These are phyloP conservation scores for Bursaphelenchus mucronatus DNA, from an alignment of 1,140 invertebrate genomes.

Conservation along the genomic window DNA sequence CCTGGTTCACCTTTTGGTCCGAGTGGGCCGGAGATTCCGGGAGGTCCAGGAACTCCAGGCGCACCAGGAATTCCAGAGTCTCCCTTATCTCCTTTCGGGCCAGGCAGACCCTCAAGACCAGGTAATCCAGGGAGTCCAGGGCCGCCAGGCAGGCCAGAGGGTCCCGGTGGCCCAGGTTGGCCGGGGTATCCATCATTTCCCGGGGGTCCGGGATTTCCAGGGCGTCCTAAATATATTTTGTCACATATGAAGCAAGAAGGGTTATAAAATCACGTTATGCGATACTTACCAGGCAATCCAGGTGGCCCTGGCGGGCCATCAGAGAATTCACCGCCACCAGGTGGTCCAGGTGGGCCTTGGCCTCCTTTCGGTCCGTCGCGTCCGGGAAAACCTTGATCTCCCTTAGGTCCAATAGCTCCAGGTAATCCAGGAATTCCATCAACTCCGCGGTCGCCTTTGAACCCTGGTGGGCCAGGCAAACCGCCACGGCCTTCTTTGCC, in stretches of 20 bases:
- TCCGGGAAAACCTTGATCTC: constrained; percentile 54
- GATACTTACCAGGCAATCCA: constrained; percentile 46
- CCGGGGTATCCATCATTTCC: constrained; percentile 55
- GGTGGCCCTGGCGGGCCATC: constrained; percentile 59
- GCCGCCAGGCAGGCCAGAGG: constrained; percentile 45
- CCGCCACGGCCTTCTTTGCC: constrained; percentile 60
- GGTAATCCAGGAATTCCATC: constrained; percentile 57
- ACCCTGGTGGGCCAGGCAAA: constrained; percentile 53
- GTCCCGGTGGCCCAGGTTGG: constrained; percentile 52
- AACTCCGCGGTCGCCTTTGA: constrained; percentile 57
- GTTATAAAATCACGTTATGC: background rate
- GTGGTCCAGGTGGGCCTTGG: constrained; percentile 55
- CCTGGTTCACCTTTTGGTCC: constrained; percentile 58
- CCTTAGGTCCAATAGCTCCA: constrained; percentile 54
- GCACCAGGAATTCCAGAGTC: constrained; percentile 47
- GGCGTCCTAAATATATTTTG: constrained; percentile 30
- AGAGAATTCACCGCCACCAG: constrained; percentile 57
- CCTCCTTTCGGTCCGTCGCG: constrained; percentile 50
- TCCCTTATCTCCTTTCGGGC: constrained; percentile 53
- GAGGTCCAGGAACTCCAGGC: constrained; percentile 45
- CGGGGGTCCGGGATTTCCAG: constrained; percentile 42
- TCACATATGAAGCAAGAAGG: too few species aligned
- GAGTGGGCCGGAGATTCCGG: constrained; percentile 42
- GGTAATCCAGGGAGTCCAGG: constrained; percentile 51
- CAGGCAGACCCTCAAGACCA: constrained; percentile 54